Evolutionary conservation across 2,888 invertebrate genomes (phyloP).

Genomic region (Phlogophora meticulosa): DNA sequence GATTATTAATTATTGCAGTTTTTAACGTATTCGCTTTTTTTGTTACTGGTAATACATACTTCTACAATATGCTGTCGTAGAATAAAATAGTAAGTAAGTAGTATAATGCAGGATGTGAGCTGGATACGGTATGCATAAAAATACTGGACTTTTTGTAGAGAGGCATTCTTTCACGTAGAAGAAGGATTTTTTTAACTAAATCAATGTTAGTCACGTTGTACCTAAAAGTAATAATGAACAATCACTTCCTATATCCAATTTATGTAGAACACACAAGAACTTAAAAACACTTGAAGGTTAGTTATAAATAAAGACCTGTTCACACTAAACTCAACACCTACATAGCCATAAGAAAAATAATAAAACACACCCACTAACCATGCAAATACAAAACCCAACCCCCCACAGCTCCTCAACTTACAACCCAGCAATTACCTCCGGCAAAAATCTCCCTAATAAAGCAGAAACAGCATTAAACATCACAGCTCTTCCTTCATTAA

Average conservation of each 20-base stretch:
- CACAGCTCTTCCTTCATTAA: conserved; percentile 84
- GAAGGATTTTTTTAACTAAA: not conserved
- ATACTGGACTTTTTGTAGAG: conserved; percentile 18
- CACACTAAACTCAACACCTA: not conserved
- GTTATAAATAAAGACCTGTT: not conserved
- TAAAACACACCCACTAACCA: conserved; percentile 4
- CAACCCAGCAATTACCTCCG: conserved; percentile 54
- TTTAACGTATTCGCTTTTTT: conserved; percentile 27
- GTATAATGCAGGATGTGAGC: conserved; percentile 26
- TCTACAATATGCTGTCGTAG: conserved; percentile 13
- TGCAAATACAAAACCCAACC: conserved; percentile 22
- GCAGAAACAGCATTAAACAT: conserved; percentile 65
- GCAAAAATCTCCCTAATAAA: conserved; percentile 67
- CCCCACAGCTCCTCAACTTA: conserved; percentile 45
- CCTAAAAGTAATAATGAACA: no score
- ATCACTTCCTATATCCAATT: conserved; percentile 15
- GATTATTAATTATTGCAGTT: conserved; percentile 19
- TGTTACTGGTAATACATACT: conserved; percentile 54
- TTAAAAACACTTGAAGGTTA: not conserved
- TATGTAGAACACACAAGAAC: conserved; percentile 1
- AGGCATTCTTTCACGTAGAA: conserved; percentile 17
- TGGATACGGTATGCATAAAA: conserved; percentile 34
- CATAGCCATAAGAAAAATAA: not conserved
- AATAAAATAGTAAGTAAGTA: conserved; percentile 39
- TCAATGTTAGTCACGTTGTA: conserved; percentile 41